These are phyloP conservation scores for Enteromius unitaeniatus DNA, from an alignment of 2,797 vertebrate species.

Conservation along the genomic window DNA sequence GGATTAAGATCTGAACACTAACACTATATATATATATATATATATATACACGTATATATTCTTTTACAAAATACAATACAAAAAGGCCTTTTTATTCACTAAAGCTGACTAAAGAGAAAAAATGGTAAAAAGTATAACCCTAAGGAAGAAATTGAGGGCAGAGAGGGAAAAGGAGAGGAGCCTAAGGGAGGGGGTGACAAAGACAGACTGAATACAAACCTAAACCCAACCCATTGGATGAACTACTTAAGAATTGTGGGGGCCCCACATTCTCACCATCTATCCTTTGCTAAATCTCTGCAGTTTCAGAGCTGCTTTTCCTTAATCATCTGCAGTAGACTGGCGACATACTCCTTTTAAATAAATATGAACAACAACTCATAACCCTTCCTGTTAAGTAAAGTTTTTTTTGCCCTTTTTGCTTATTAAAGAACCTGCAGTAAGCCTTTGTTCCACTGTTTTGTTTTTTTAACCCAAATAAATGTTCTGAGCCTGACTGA, in stretches of 20 bases:
- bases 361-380: not conserved
- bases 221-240: slow-evolving; percentile 9
- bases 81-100: not conserved
- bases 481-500: not conserved
- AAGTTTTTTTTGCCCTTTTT: not conserved
- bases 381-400: not conserved
- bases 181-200: slow-evolving; percentile 6
- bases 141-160: slow-evolving; percentile 20
- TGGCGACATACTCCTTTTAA: not conserved
- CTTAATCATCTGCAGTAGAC: not conserved
- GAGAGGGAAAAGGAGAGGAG: not conserved
- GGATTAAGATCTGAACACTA: not conserved
- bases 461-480: not conserved
- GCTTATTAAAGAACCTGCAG: not conserved
- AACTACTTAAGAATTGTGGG: slow-evolving; percentile 28
- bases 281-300: slow-evolving; percentile 32
- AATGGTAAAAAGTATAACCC: slow-evolving; percentile 19
- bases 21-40: no score
- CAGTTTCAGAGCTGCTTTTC: not conserved
- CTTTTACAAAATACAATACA: not conserved
- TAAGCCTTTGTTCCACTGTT: not conserved
- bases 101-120: not conserved
- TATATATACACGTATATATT: not conserved
- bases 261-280: slow-evolving; percentile 31
- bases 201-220: slow-evolving; percentile 28